Percentiles rank a stretch among this genome's conserved stretches.
Conservation (phyloP, 2,113 vertebrate genomes). For the Eolophus roseicapilla region DNA sequence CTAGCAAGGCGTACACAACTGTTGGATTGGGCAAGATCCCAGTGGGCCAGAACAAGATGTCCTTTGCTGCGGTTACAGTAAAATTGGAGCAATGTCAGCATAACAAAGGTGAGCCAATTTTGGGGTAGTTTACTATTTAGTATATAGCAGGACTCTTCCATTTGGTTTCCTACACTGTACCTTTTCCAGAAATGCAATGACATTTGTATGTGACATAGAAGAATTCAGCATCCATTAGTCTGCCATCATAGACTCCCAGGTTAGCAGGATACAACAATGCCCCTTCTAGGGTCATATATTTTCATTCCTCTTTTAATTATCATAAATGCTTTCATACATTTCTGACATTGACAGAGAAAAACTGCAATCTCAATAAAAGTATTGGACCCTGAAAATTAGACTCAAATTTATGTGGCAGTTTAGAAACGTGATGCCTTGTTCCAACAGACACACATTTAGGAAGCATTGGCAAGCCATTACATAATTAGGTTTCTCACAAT, state of each 20-base stretch:
- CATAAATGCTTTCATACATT: constrained; percentile 37
- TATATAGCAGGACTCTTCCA: neutral
- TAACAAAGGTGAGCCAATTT: neutral
- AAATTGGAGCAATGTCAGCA: neutral
- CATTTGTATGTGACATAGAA: neutral
- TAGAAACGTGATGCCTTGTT: neutral
- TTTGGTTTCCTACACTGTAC: neutral
- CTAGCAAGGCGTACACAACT: neutral
- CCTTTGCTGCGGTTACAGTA: neutral
- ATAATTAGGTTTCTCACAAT: neutral
- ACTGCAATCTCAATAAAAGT: constrained; percentile 38
- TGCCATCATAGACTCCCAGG: neutral
- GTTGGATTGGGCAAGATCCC: neutral
- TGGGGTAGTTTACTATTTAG: neutral
- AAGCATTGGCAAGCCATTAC: neutral
- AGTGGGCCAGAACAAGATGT: neutral
- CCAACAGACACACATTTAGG: neutral
- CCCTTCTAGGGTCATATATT: neutral
- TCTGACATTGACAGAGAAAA: constrained; percentile 31
- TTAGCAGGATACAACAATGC: neutral
- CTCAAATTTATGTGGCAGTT: constrained; percentile 45
- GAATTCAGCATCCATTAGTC: neutral
- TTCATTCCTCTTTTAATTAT: constrained; percentile 34
- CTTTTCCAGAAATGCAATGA: neutral
- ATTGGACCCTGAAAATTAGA: constrained; percentile 45